Evolutionary conservation across 2,888 invertebrate species (phyloP).

Genomic region (Gibbula magus): DNA sequence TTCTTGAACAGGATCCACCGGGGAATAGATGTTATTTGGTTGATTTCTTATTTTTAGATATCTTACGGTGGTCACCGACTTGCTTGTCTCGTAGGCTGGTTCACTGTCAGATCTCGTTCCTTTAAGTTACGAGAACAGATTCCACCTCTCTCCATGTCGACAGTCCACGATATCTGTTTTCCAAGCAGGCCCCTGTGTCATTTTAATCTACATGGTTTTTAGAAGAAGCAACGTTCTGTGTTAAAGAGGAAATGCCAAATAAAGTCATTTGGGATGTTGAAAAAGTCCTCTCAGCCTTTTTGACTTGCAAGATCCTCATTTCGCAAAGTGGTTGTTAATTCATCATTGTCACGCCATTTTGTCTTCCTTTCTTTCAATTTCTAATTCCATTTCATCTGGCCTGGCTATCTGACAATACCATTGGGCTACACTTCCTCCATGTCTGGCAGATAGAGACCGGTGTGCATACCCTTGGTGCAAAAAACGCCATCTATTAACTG

Average conservation of each 20-base stretch:
- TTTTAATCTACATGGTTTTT: neutral
- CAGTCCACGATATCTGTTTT: neutral
- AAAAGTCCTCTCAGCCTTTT: neutral
- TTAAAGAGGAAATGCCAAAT: neutral
- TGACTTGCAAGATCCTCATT: neutral
- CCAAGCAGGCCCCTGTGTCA: neutral
- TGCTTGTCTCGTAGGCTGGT: neutral
- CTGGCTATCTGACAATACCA: neutral
- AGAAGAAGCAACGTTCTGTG: neutral
- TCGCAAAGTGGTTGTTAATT: slow-evolving; percentile 10
- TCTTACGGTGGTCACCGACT: neutral
- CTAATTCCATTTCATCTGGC: slow-evolving; percentile 17
- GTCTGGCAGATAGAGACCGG: no score
- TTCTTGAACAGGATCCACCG: no score
- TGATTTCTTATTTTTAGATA: neutral
- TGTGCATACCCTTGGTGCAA: no score
- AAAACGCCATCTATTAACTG: no score
- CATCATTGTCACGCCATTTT: slow-evolving; percentile 15
- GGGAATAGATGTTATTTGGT: no score
- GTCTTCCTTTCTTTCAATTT: slow-evolving; percentile 18
- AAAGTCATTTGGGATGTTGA: slow-evolving; percentile 6
- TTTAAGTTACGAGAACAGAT: neutral
- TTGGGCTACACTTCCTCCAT: neutral
- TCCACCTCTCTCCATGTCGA: neutral
- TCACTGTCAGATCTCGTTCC: neutral